Conservation (phyloP, 2,888 invertebrate genomes). For the Miltochrista miniata region DNA sequence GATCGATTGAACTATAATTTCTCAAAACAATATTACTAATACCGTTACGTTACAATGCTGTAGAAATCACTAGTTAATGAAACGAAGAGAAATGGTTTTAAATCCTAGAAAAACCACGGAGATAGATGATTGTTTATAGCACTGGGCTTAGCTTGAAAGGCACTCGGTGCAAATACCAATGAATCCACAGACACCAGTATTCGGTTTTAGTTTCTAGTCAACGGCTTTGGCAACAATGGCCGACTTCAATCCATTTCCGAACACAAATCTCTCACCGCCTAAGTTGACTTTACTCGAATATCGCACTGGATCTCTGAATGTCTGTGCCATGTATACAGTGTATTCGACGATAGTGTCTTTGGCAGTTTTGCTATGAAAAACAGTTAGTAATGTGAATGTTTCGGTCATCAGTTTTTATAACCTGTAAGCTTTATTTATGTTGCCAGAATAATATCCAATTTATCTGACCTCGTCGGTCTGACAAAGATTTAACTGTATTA, state of each 20-base stretch:
- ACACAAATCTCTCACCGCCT: slow-evolving; percentile 64
- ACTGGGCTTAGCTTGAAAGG: slow-evolving; percentile 35
- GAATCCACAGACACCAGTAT: slow-evolving; percentile 47
- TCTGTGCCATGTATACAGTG: slow-evolving; percentile 53
- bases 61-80: no score
- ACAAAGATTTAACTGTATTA: no score
- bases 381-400: no score
- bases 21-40: no score
- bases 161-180: slow-evolving; percentile 43
- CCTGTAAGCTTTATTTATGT: no score
- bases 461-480: no score
- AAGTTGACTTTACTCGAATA: slow-evolving; percentile 61
- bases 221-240: slow-evolving; percentile 61
- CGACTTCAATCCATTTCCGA: slow-evolving; percentile 69
- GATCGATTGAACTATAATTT: no score
- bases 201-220: slow-evolving; percentile 58
- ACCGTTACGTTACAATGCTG: no score
- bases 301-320: slow-evolving; percentile 57
- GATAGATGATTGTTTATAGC: slow-evolving; percentile 46
- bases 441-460: no score
- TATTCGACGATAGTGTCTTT: slow-evolving; percentile 49
- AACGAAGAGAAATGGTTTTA: slow-evolving; percentile 7
- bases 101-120: slow-evolving; percentile 6
- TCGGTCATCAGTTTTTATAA: no score
- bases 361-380: slow-evolving; percentile 13